Evolutionary conservation across 2,888 invertebrate species (phyloP), one percentile per base, ranked within the genome.

Genomic region (Fragum fragum): DNA sequence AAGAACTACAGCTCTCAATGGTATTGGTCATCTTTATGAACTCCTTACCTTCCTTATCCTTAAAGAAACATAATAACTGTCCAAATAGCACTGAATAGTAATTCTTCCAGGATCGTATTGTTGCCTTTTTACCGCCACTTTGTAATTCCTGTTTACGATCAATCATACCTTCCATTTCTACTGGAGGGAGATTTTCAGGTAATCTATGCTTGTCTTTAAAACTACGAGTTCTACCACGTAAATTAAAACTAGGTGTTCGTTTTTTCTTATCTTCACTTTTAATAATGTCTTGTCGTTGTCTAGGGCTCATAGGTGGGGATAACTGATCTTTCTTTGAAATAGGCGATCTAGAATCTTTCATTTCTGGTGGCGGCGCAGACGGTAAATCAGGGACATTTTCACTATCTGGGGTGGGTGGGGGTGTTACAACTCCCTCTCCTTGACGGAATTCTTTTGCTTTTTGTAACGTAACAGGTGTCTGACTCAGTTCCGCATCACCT

Each of bases 51-150:
- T 97, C 96, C 92, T 97, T 97, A 94, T 99, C 98, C 93, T 98
- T 97, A 96, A 99, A 99, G 97, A 99, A 99, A 95, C 99, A 99
- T 73, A 99, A 95, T 90, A 99, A 95, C 94, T 99, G 99, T 0
- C 99, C 99, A 94, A 99, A 99, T 29, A 99, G 96, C 75, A 99
- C 99, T 0, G 98, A 97, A 95, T 99, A 98, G 95, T 97, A 98
- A 75, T 96, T 96, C 92, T 99, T 98, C 99, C 99, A 99, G 0
- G 98, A 98, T 6, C 99, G 96, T 6, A 99, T 97, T 0, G 99
- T 97, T 0, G 99, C 98, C 88, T 98, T 97, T 95, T 98, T 98
- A 21, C 98, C 98, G 14, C 99, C 99, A 81, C 97, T 97, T 79
- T 98, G 98, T 0, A 98, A 95, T 90, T 99, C 98, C 93, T 99